Conservation (phyloP, 2,797 vertebrate genomes). For the Pseudochirops corinnae region DNA sequence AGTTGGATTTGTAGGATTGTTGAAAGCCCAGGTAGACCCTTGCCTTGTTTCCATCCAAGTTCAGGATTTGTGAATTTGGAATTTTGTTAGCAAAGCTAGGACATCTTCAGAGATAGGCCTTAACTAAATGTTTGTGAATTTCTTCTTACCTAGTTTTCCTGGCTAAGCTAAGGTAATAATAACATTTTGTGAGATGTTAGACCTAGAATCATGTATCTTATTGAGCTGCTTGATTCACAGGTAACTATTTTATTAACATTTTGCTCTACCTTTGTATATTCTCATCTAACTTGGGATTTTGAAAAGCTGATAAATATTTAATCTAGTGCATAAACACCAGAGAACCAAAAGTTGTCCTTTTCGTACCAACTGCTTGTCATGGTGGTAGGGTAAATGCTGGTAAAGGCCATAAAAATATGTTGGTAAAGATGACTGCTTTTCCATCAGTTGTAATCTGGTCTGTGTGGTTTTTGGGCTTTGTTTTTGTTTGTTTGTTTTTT, state of each 20-base stretch:
- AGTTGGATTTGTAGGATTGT: neutral
- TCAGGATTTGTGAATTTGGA: neutral
- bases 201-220: constrained; percentile 10
- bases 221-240: constrained; percentile 4
- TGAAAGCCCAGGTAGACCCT: neutral
- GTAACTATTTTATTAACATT: constrained; percentile 5
- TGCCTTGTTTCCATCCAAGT: neutral
- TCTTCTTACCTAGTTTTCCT: constrained; percentile 29
- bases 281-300: neutral
- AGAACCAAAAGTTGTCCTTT: neutral
- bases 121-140: constrained; percentile 1
- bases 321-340: neutral
- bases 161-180: constrained; percentile 16
- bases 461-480: neutral
- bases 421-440: neutral
- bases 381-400: constrained; percentile 38
- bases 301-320: constrained; percentile 12
- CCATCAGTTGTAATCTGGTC: constrained; percentile 27
- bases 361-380: constrained; percentile 17
- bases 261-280: neutral
- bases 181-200: constrained; percentile 26
- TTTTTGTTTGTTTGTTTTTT: neutral
- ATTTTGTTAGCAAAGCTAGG: neutral
- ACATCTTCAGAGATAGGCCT: neutral
- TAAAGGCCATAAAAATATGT: constrained; percentile 33